Percentiles rank a stretch among this genome's conserved stretches.
phyloP scores from a whole-genome alignment of 1,140 invertebrate species.

The Eriocheir sinensis region DNA sequence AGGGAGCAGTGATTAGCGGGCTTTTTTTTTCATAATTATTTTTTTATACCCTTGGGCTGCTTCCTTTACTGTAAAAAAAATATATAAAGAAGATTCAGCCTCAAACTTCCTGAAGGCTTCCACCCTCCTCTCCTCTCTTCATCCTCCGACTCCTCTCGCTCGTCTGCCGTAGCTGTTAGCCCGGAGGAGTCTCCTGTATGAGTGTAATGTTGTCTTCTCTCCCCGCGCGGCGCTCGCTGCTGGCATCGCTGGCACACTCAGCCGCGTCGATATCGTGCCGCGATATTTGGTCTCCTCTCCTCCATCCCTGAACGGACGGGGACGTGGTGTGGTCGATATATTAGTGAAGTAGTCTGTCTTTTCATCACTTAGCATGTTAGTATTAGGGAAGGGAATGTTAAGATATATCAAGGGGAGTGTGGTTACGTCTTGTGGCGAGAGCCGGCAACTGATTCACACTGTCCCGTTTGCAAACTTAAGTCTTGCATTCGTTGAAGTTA shows the following conservation, averaged over 20 bases:
- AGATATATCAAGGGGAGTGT: not conserved
- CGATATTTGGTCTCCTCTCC: slow-evolving; percentile 36
- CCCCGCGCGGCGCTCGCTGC: not conserved
- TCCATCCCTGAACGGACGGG: not conserved
- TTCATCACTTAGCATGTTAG: not conserved
- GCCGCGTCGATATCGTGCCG: slow-evolving; percentile 15
- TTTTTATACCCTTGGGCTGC: no score
- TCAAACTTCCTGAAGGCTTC: no score
- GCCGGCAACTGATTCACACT: slow-evolving; percentile 55
- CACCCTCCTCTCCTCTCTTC: not conserved
- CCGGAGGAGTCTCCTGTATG: not conserved
- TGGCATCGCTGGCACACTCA: slow-evolving; percentile 59
- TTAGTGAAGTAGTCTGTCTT: not conserved
- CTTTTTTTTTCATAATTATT: no score
- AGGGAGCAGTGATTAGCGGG: no score
- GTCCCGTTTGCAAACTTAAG: slow-evolving; percentile 65
- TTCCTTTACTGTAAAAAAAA: no score
- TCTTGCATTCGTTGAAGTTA: slow-evolving; percentile 65
- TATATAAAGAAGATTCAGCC: no score
- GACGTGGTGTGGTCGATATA: not conserved
- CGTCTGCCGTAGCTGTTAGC: not conserved
- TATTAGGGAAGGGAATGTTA: not conserved
- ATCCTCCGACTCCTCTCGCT: not conserved
- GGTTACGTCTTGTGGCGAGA: slow-evolving; percentile 56
- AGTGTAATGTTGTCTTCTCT: not conserved